These are phyloP conservation scores for Chymomyza costata DNA, from an alignment of 1,140 invertebrate species.

Conservation along the genomic window DNA sequence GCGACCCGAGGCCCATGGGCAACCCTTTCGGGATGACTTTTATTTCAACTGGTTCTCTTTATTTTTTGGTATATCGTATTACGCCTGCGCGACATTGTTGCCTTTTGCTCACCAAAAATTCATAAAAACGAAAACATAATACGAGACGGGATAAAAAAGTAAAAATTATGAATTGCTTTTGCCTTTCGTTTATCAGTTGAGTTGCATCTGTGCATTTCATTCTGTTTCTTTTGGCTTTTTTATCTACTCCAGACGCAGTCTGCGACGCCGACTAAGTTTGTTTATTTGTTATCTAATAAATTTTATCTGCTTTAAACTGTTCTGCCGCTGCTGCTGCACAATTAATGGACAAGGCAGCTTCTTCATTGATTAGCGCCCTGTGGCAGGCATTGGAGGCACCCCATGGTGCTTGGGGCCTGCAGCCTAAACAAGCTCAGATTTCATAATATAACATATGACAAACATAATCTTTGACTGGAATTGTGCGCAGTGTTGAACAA, in stretches of 20 bases:
- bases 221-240: neutral
- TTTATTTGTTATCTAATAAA: neutral
- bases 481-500: too few species aligned
- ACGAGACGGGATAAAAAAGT: neutral
- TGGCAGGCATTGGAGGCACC: slow-evolving; percentile 21
- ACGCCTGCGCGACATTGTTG: slow-evolving; percentile 60
- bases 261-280: neutral
- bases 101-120: slow-evolving; percentile 4
- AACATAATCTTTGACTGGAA: too few species aligned
- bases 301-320: slow-evolving; percentile 44
- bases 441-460: slow-evolving; percentile 26
- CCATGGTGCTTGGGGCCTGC: slow-evolving; percentile 24
- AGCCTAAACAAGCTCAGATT: too few species aligned
- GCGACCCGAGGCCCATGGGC: slow-evolving; percentile 3
- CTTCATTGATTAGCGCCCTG: slow-evolving; percentile 49
- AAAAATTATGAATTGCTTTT: slow-evolving; percentile 52
- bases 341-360: slow-evolving; percentile 58
- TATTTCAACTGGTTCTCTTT: slow-evolving; percentile 44
- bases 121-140: neutral
- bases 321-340: slow-evolving; percentile 24
- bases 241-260: neutral
- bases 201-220: slow-evolving; percentile 54
- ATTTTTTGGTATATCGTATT: slow-evolving; percentile 55
- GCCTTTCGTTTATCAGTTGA: slow-evolving; percentile 35
- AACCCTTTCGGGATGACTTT: neutral